Evolutionary conservation across 1,140 invertebrate genomes (phyloP).

Genomic region (Oscheius sp.): DNA sequence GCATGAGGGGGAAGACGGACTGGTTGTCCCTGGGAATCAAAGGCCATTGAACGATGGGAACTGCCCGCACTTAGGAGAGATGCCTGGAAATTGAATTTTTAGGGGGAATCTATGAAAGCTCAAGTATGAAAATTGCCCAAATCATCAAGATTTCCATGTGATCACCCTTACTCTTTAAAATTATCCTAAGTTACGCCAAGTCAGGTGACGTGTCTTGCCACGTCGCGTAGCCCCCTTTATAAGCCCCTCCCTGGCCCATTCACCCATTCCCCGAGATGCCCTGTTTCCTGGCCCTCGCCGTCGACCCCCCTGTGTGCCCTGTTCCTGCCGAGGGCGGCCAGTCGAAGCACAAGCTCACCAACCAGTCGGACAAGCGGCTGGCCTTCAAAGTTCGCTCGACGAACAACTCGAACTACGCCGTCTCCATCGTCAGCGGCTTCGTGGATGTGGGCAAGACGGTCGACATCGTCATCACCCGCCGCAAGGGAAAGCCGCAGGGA

Average conservation of each 20-base stretch:
- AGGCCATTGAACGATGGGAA: not conserved
- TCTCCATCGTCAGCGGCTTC: constrained; percentile 11
- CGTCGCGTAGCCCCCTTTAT: not conserved
- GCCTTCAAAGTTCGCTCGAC: not conserved
- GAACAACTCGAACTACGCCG: constrained; percentile 27
- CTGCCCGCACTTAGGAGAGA: not conserved
- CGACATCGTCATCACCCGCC: constrained; percentile 18
- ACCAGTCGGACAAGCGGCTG: not conserved
- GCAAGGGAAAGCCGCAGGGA: constrained; percentile 14
- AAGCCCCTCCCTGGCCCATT: not conserved
- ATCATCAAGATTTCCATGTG: not conserved
- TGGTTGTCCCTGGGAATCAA: not conserved
- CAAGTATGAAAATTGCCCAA: not conserved
- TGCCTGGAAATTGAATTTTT: not conserved
- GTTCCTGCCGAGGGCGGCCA: not conserved
- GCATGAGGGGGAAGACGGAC: no score
- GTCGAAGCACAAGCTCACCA: not conserved
- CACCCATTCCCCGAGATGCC: not conserved
- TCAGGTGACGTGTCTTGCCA: not conserved
- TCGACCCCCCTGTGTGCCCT: no score
- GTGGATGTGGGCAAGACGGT: constrained; percentile 3
- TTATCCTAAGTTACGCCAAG: not conserved
- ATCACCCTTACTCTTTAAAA: not conserved
- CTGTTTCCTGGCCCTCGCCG: not conserved
- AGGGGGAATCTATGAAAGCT: not conserved